A percentile compares a stretch with the other conserved stretches of the same genome.
Conservation (phyloP, 2,113 vertebrate species). For the Hyperoodon ampullatus region DNA sequence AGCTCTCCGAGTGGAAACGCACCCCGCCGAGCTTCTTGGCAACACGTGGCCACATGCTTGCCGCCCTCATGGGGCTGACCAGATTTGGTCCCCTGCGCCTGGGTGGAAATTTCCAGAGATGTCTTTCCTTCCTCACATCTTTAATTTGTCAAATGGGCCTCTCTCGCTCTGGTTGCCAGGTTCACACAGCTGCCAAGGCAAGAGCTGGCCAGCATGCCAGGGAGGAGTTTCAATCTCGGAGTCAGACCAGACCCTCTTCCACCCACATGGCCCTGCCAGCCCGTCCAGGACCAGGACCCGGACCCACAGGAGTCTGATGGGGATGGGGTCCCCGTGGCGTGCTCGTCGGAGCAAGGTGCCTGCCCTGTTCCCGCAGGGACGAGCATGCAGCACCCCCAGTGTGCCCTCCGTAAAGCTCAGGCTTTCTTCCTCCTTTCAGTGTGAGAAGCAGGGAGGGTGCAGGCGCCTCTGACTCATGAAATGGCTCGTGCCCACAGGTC, state of each 20-base stretch:
- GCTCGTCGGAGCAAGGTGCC: background rate
- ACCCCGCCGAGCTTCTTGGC: background rate
- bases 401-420: accelerated
- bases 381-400: accelerated
- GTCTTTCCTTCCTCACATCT: constrained; percentile 4
- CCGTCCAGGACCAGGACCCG: background rate
- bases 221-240: background rate
- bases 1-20: accelerated
- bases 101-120: constrained; percentile 69
- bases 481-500: background rate
- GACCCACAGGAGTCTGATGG: background rate
- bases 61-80: background rate
- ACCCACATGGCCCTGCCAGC: background rate
- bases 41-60: accelerated
- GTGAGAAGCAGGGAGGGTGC: background rate
- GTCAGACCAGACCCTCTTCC: background rate
- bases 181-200: background rate
- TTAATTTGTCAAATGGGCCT: constrained; percentile 63
- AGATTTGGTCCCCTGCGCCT: background rate
- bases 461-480: background rate
- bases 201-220: background rate
- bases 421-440: too few species aligned
- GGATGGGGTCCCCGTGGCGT: accelerated
- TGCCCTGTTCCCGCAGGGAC: background rate
- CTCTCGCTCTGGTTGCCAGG: background rate